Conservation (phyloP, 2,888 invertebrate genomes). For the Brachyptera risi region DNA sequence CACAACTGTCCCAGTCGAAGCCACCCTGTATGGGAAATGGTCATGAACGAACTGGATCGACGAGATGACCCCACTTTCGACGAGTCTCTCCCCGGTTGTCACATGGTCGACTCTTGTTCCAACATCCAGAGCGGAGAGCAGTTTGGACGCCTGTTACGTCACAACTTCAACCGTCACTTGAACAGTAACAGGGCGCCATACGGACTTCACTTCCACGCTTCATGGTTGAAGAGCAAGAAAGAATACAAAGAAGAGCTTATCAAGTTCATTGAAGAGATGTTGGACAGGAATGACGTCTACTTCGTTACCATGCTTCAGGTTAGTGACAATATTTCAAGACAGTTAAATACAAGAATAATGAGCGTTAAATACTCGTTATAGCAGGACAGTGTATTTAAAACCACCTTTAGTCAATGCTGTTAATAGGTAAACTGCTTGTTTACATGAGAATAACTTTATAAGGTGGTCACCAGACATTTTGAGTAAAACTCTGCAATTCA, state of each 20-base stretch:
- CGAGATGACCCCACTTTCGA: slow-evolving; percentile 92
- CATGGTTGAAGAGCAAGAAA: slow-evolving; percentile 91
- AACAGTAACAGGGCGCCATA: slow-evolving; percentile 89
- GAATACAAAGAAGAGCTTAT: slow-evolving; percentile 88
- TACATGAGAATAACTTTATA: too few species aligned
- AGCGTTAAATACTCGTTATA: too few species aligned
- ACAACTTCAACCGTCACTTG: slow-evolving; percentile 94
- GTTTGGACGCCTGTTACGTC: slow-evolving; percentile 81
- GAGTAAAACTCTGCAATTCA: too few species aligned
- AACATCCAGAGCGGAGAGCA: slow-evolving; percentile 89
- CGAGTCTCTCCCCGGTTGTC: slow-evolving; percentile 89
- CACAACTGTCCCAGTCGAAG: slow-evolving; percentile 79
- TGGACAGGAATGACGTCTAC: slow-evolving; percentile 84
- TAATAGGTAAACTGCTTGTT: too few species aligned
- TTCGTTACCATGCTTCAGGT: slow-evolving; percentile 82
- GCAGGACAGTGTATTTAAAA: too few species aligned
- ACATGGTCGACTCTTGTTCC: slow-evolving; percentile 91
- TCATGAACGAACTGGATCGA: slow-evolving; percentile 91
- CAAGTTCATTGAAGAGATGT: slow-evolving; percentile 91
- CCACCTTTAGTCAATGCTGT: too few species aligned
- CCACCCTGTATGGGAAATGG: slow-evolving; percentile 95
- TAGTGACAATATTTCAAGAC: too few species aligned
- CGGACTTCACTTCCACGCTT: slow-evolving; percentile 90
- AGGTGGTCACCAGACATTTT: too few species aligned
- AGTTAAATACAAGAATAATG: too few species aligned